Evolutionary conservation across 2,888 invertebrate species (phyloP).

Genomic region (Scaptomyza reducta): DNA sequence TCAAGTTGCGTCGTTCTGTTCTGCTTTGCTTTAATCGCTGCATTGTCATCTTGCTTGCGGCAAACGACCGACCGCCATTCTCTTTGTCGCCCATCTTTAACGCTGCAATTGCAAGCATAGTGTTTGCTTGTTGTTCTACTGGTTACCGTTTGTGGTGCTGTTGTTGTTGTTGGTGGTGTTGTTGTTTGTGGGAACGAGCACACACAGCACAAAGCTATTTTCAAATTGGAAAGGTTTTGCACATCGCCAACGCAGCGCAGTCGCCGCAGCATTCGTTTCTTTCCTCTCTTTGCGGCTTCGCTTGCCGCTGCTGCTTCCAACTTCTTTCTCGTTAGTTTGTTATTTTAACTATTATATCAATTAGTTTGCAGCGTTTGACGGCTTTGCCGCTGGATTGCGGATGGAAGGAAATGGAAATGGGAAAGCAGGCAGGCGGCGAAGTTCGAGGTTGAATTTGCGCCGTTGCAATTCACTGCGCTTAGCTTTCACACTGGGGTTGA

Average conservation of each 20-base stretch:
- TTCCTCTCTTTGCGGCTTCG: slow-evolving; percentile 37
- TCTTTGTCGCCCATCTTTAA: slow-evolving; percentile 21
- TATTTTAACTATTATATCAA: slow-evolving; percentile 79
- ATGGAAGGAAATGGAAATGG: slow-evolving; percentile 50
- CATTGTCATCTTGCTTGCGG: slow-evolving; percentile 70
- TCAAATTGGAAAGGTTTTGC: slow-evolving; percentile 79
- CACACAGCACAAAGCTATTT: slow-evolving; percentile 71
- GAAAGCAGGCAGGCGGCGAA: slow-evolving; percentile 38
- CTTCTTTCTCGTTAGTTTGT: slow-evolving; percentile 75
- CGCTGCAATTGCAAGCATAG: slow-evolving; percentile 34
- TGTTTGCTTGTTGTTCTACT: slow-evolving; percentile 43
- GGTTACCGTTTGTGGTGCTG: slow-evolving; percentile 25
- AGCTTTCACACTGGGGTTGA: slow-evolving; percentile 59
- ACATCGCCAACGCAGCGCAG: slow-evolving; percentile 68
- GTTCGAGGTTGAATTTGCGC: slow-evolving; percentile 36
- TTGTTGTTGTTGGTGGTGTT: slow-evolving; percentile 32
- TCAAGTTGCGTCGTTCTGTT: slow-evolving; percentile 65
- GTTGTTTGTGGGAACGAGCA: slow-evolving; percentile 71
- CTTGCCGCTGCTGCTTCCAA: slow-evolving; percentile 26
- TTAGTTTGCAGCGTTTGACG: slow-evolving; percentile 75
- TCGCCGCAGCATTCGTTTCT: slow-evolving; percentile 28
- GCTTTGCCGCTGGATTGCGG: slow-evolving; percentile 39
- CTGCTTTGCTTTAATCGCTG: slow-evolving; percentile 75
- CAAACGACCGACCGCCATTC: slow-evolving; percentile 17
- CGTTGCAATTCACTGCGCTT: slow-evolving; percentile 74